Percentiles rank a stretch among this genome's conserved stretches.
Evolutionary conservation across 35 echinoderm and acorn worm species (phyloP).

Genomic region (Apostichopus japonicus): DNA sequence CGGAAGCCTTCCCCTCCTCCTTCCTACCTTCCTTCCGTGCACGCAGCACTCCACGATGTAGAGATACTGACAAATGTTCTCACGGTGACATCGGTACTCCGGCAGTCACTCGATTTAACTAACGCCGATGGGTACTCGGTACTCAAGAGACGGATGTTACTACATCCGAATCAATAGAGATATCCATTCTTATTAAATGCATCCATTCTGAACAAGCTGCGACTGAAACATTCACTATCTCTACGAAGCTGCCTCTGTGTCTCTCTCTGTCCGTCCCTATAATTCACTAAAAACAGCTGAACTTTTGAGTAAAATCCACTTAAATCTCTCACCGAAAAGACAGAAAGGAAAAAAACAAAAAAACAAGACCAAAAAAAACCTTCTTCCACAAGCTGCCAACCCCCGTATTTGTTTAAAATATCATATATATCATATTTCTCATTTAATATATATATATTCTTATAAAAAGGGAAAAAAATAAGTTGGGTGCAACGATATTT

Average conservation of each 20-base stretch:
- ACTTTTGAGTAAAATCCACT: background rate
- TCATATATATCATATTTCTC: background rate
- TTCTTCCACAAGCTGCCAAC: background rate
- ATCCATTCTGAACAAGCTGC: background rate
- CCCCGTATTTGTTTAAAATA: background rate
- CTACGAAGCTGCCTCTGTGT: slow-evolving; percentile 32
- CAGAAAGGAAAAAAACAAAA: background rate
- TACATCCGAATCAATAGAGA: too few relatives aligned
- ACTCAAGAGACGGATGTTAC: too few relatives aligned
- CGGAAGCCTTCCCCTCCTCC: too few relatives aligned
- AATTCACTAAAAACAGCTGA: slow-evolving; percentile 20
- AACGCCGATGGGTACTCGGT: too few relatives aligned
- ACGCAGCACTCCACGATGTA: too few relatives aligned
- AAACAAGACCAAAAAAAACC: background rate
- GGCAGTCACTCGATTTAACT: too few relatives aligned
- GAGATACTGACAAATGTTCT: too few relatives aligned
- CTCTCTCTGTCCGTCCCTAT: background rate
- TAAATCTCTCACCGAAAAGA: background rate
- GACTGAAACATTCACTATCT: slow-evolving; percentile 11
- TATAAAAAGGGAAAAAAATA: background rate
- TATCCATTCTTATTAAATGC: background rate
- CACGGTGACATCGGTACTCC: too few relatives aligned
- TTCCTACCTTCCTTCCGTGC: too few relatives aligned
- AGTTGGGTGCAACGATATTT: background rate
- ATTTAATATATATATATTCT: background rate